Evolutionary conservation across 2,888 invertebrate genomes (phyloP).

Genomic region (Exocentrus adspersus): DNA sequence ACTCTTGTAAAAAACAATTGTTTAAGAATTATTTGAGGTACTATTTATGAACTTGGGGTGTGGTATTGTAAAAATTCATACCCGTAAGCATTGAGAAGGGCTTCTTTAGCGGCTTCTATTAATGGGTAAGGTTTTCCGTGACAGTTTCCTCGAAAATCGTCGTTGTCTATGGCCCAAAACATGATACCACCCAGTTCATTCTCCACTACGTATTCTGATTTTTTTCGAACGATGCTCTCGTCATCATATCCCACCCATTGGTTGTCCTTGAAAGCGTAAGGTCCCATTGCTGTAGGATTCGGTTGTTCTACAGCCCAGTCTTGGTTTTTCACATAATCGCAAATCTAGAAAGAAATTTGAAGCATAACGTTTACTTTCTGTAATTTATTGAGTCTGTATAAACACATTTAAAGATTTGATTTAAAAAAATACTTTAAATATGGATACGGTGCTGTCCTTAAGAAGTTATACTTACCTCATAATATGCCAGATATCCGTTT

Average conservation of each 20-base stretch:
- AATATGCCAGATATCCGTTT: conserved; percentile 92
- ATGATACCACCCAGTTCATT: conserved; percentile 89
- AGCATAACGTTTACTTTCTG: no score
- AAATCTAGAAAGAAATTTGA: conserved; percentile 75
- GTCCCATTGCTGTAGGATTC: conserved; percentile 85
- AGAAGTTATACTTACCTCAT: conserved; percentile 85
- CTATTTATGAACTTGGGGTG: no score
- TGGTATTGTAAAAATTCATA: conserved; percentile 60
- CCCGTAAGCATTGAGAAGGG: conserved; percentile 75
- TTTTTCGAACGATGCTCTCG: conserved; percentile 81
- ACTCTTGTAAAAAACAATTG: no score
- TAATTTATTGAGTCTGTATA: no score
- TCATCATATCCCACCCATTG: conserved; percentile 97
- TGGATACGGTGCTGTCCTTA: no score
- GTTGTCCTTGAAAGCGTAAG: conserved; percentile 86
- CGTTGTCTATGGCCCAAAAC: conserved; percentile 95
- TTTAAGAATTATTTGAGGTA: no score
- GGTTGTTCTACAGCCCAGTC: conserved; percentile 88
- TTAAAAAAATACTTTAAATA: no score
- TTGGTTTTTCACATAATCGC: conserved; percentile 79
- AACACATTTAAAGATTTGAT: no score
- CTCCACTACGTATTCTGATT: conserved; percentile 86
- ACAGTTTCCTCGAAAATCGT: conserved; percentile 92
- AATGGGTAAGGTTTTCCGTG: conserved; percentile 88
- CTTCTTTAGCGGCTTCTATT: conserved; percentile 90